Evolutionary conservation across 1,140 invertebrate genomes (phyloP), one percentile per base, ranked within the genome.

Genomic region (Lethrus apterus): DNA sequence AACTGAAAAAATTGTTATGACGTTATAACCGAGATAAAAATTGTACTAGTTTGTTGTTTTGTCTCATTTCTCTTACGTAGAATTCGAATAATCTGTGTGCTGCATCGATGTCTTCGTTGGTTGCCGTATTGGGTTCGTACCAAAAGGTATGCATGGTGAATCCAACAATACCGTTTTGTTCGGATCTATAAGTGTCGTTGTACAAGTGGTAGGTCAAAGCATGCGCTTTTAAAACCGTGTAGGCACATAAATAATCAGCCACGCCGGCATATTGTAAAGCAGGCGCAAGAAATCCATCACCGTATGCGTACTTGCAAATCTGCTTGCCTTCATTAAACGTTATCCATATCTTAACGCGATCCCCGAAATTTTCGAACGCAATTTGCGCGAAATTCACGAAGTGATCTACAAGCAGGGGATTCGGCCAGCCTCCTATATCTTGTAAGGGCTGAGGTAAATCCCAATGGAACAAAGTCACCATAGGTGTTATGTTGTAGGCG

Each of bases 171-270:
- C 72, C 71, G 54, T 20, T 10, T 9, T 20, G 13, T n/a, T n/a
- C n/a, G n/a, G n/a, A n/a, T 5, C 63, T 71, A 59, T 80, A 86
- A 44, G 78, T 64, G 2, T 72, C 58, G 31, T 84, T 67, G 52
- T 83, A 87, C 44, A 86, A 68, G 50, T 77, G 74, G 44, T 78
- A 81, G 5, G 70, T 77, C 55, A 70, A 75, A 0, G 79, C 80
- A 55, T 83, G 81, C 0, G 80, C 74, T 54, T 75, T 75, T 2
- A 83, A 56, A 8, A 80, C 49, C 55, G 77, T 80, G 51, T 82
- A 79, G 0, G 69, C 75, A 49, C 77, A 80, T 1, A 77, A 62
- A 54, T 81, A 81, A 45, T 76, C 71, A 0, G 71, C 75, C 41
- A 77, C 70, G 5, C 45, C 45, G 7, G 35, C 19, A 21, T 17